Evolutionary conservation across 2,888 invertebrate genomes (phyloP).

Genomic region (Erebia palarica): DNA sequence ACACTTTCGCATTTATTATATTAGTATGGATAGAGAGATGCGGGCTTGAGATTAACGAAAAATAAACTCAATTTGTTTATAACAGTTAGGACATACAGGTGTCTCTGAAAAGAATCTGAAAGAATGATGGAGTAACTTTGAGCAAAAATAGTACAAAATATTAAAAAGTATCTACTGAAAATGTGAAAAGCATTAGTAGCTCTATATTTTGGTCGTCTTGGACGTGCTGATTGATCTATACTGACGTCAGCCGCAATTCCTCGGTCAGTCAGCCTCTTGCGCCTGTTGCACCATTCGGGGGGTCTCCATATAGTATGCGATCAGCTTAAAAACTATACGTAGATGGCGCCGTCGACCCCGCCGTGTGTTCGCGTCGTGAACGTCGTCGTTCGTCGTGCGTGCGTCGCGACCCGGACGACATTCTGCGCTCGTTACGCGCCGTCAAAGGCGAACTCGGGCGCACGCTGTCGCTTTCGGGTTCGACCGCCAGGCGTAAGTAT

Average conservation of each 20-base stretch:
- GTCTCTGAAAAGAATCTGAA: too few relatives aligned
- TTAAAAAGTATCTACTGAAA: not conserved
- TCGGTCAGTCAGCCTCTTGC: not conserved
- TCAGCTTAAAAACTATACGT: slow-evolving; percentile 10
- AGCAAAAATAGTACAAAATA: not conserved
- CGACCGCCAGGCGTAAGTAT: slow-evolving; percentile 88
- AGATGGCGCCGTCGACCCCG: slow-evolving; percentile 59
- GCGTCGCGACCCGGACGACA: slow-evolving; percentile 92
- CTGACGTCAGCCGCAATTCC: not conserved
- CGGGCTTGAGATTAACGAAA: too few relatives aligned
- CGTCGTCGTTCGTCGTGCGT: slow-evolving; percentile 91
- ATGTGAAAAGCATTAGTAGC: not conserved
- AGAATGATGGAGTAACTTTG: too few relatives aligned
- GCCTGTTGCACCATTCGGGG: not conserved
- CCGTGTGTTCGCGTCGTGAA: slow-evolving; percentile 77
- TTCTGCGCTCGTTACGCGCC: slow-evolving; percentile 89
- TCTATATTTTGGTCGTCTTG: not conserved
- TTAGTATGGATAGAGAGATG: too few relatives aligned
- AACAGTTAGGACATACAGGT: too few relatives aligned
- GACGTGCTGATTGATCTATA: not conserved
- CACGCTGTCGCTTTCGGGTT: slow-evolving; percentile 90
- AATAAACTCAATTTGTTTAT: too few relatives aligned
- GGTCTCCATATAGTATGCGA: not conserved
- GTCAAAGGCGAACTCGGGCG: slow-evolving; percentile 92
- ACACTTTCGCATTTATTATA: too few relatives aligned